These are phyloP conservation scores for Acanthiza pusilla DNA, from an alignment of 2,797 vertebrate genomes.

Conservation along the genomic window DNA sequence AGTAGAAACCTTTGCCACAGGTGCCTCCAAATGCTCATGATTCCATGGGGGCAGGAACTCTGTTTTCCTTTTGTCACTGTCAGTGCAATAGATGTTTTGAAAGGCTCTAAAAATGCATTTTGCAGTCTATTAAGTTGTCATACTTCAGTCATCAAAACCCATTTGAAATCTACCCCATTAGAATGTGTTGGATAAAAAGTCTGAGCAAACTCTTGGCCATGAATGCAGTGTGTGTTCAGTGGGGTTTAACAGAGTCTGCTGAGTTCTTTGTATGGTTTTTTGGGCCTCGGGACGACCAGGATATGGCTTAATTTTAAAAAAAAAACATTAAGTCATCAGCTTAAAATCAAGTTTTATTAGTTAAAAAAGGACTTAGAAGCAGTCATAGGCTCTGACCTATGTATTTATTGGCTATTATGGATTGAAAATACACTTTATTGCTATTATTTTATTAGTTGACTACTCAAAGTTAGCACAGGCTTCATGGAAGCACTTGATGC, in stretches of 20 bases:
- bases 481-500: not conserved
- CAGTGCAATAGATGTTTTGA: not conserved
- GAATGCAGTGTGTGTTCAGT: not conserved
- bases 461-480: not conserved
- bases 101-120: not conserved
- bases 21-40: rapidly evolving
- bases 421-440: not conserved
- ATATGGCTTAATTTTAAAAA: not conserved
- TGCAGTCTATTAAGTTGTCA: not conserved
- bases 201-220: not conserved
- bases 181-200: not conserved
- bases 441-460: not conserved
- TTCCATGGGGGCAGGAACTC: not conserved
- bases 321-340: not conserved
- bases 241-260: not conserved
- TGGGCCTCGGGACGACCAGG: not conserved
- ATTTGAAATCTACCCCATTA: not conserved
- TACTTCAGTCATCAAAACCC: not conserved
- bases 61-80: not conserved
- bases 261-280: not conserved
- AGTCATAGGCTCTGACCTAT: not conserved
- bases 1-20: not conserved
- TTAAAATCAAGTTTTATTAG: not conserved
- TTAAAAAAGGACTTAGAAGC: not conserved
- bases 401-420: not conserved